Percentiles rank a stretch among this genome's conserved stretches.
These are phyloP conservation scores for Parauchenoglanis ngamensis DNA, from an alignment of 2,797 vertebrate species.

Conservation along the genomic window DNA sequence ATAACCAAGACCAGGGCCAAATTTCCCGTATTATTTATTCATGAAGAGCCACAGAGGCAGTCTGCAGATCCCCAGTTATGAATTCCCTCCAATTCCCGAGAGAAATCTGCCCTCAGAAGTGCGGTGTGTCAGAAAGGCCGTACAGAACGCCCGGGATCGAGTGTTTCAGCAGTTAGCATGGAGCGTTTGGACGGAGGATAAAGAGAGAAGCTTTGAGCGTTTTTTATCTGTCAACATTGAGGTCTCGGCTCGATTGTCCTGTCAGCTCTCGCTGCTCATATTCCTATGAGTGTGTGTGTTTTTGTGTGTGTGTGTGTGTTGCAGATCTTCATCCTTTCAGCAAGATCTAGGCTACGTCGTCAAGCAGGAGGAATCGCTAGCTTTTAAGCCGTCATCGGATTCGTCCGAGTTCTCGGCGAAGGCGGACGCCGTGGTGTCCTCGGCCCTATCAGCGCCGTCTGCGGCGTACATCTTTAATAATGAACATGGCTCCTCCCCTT, in stretches of 20 bases:
- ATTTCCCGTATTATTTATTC: constrained; percentile 70
- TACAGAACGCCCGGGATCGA: background rate
- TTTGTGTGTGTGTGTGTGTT: constrained; percentile 53
- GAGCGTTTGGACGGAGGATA: constrained; percentile 61
- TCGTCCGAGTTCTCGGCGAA: constrained; percentile 57
- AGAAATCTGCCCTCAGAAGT: constrained; percentile 12
- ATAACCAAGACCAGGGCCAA: constrained; percentile 61
- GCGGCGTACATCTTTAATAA: constrained; percentile 89
- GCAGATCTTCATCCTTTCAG: constrained; percentile 81
- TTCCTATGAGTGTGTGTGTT: constrained; percentile 56
- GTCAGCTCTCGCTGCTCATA: constrained; percentile 58
- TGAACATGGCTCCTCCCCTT: constrained; percentile 85
- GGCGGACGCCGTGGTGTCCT: constrained; percentile 38
- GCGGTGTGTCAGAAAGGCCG: constrained; percentile 18
- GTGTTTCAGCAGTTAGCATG: constrained; percentile 43
- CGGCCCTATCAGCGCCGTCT: constrained; percentile 64
- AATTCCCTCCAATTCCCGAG: constrained; percentile 36
- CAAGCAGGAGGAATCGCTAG: constrained; percentile 87
- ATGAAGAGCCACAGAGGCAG: constrained; percentile 57
- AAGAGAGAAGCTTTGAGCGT: constrained; percentile 51
- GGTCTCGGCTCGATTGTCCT: constrained; percentile 63
- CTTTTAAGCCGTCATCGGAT: constrained; percentile 77
- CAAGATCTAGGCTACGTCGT: constrained; percentile 81
- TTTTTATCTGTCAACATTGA: constrained; percentile 67
- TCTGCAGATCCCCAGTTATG: constrained; percentile 34